These are phyloP conservation scores for Sardina pilchardus DNA, from an alignment of 2,113 vertebrate species.

Conservation along the genomic window DNA sequence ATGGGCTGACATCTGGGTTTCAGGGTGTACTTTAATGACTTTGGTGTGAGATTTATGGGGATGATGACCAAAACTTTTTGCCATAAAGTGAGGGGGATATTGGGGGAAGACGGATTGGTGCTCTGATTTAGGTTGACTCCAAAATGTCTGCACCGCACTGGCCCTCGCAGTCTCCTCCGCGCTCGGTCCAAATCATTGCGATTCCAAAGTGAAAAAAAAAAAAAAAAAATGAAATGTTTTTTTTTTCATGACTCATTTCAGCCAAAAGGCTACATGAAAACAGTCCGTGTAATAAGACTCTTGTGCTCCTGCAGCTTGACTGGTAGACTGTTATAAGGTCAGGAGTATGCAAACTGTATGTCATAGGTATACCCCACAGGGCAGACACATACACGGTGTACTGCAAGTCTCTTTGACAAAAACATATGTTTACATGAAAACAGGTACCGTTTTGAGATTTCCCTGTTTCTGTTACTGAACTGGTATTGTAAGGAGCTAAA, in stretches of 20 bases:
- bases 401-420: neutral
- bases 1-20: conserved; percentile 15
- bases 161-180: neutral
- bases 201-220: neutral
- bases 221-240: no score
- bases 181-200: neutral
- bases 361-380: conserved; percentile 14
- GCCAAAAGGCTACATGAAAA: neutral
- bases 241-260: neutral
- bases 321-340: neutral
- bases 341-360: neutral
- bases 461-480: no score
- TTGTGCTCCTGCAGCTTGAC: neutral
- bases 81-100: neutral
- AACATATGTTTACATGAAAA: neutral
- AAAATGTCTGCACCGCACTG: conserved; percentile 3
- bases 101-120: neutral
- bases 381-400: neutral
- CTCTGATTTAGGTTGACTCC: conserved; percentile 1
- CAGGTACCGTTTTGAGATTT: neutral
- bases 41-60: conserved; percentile 1
- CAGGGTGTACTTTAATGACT: conserved; percentile 20
- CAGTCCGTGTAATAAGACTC: neutral
- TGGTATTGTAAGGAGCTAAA: neutral
- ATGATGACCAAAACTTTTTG: conserved; percentile 12